Base-by-base conservation (phyloP, 1,140 invertebrate genomes). In the Hypothenemus hampei region DNA sequence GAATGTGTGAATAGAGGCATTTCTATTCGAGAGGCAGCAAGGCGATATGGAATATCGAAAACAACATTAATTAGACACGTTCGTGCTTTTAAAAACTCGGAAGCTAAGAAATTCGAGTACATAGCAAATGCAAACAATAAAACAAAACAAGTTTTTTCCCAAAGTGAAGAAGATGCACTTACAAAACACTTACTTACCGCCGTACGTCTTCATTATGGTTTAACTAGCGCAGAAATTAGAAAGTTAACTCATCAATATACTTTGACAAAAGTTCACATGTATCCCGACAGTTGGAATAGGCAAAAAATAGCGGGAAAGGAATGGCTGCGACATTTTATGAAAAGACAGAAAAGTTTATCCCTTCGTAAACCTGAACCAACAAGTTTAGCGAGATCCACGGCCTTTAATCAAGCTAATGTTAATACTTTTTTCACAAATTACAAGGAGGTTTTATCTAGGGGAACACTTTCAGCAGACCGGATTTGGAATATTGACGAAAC, bases 401-500 rank as follows among this genome's bases (percentile, higher is more conserved):
- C 33, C 8, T 65, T 67, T 31, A 65, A 65, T 58, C 48, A 44
- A 43, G 19, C 46, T 26, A 66, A 57, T 41, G 54, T 65, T 21
- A 15, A 37, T 41, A 33, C 21, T 1, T 54, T 65, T 65, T 65
- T 57, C 45, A 20, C 8, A 33, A 61, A 62, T 46, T 53, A 54
- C 29, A 54, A 54, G 54, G 11, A 58, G 22, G 20, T 40, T 10
- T 47, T 60, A 22, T 57, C 44, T 45, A 57, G 52, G 13, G 23
- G 65, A 36, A 63, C 70, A 26, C 71, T 72, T 60, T 26, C 44
- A 4, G 46, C 59, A 31, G 40, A 61, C 18, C 31, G 33, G 18
- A 65, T 61, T 43, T 61, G 53, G 48, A 65, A 63, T 50, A 58
- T 31, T 44, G 59, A 65, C 24, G 59, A 63, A 48, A 59, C 55